phyloP scores from a whole-genome alignment of 2,113 vertebrate genomes.

The Oncorhynchus kisutch region DNA sequence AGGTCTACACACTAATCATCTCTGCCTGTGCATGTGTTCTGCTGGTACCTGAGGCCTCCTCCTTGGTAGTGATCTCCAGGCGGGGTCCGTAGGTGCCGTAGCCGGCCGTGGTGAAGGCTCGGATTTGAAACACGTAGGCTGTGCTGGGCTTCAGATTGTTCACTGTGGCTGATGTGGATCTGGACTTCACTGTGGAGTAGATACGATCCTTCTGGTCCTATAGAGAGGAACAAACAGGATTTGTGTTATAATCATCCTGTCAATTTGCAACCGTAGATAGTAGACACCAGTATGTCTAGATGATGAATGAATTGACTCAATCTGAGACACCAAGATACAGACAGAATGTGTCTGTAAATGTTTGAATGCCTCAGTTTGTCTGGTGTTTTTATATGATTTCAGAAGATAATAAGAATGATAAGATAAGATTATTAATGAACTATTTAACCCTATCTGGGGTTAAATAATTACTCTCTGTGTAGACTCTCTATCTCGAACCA shows the following conservation, averaged over 20 bases:
- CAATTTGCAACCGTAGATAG: too few relatives aligned
- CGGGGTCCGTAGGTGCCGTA: conserved; percentile 94
- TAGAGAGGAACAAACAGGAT: conserved; percentile 34
- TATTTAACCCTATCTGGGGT: too few relatives aligned
- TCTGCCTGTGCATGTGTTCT: background rate
- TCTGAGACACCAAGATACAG: background rate
- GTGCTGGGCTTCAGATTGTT: conserved; percentile 97
- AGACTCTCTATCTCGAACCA: background rate
- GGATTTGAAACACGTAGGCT: conserved; percentile 96
- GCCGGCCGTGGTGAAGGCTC: conserved; percentile 94
- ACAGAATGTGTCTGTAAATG: background rate
- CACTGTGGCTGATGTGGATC: conserved; percentile 90
- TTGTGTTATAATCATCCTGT: background rate
- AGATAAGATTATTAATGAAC: too few relatives aligned
- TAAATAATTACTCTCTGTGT: background rate
- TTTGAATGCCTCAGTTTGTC: background rate
- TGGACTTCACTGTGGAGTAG: conserved; percentile 95
- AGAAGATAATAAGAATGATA: too few relatives aligned
- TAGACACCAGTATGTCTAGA: too few relatives aligned
- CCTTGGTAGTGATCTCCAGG: conserved; percentile 93
- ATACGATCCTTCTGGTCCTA: conserved; percentile 96
- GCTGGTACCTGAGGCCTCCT: conserved; percentile 89
- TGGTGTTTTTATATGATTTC: too few relatives aligned
- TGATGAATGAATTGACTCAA: background rate
- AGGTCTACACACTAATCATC: too few relatives aligned